These are phyloP conservation scores for Lobophora halterata DNA, from an alignment of 2,888 invertebrate species.

Conservation along the genomic window DNA sequence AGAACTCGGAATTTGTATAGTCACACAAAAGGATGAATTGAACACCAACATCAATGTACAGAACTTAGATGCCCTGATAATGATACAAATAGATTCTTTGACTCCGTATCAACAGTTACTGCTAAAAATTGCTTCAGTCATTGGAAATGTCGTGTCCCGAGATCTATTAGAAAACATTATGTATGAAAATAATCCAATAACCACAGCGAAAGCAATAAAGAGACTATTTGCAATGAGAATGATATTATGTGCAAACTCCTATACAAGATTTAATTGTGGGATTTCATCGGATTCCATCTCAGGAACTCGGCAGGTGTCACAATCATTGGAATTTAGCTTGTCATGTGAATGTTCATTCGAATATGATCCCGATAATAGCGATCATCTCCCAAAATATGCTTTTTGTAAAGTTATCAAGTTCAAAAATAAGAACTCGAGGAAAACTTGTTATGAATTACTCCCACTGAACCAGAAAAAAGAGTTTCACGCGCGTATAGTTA, in stretches of 20 bases:
- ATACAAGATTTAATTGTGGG: slow-evolving; percentile 38
- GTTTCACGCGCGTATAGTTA: slow-evolving; percentile 75
- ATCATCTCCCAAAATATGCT: slow-evolving; percentile 74
- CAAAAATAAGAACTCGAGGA: slow-evolving; percentile 70
- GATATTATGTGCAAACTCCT: slow-evolving; percentile 73
- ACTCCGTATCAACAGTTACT: slow-evolving; percentile 81
- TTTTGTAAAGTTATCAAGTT: slow-evolving; percentile 81
- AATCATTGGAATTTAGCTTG: slow-evolving; percentile 34
- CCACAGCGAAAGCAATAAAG: slow-evolving; percentile 76
- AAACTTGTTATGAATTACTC: slow-evolving; percentile 77
- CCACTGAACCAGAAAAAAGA: slow-evolving; percentile 78
- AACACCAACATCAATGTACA: slow-evolving; percentile 60
- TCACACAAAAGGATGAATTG: slow-evolving; percentile 57
- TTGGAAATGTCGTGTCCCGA: slow-evolving; percentile 78
- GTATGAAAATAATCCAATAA: slow-evolving; percentile 71
- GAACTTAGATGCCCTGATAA: slow-evolving; percentile 70
- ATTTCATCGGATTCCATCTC: slow-evolving; percentile 27
- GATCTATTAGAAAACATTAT: slow-evolving; percentile 76
- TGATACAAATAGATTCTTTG: slow-evolving; percentile 80
- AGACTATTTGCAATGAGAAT: slow-evolving; percentile 78
- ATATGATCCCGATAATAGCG: slow-evolving; percentile 49
- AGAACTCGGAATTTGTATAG: slow-evolving; percentile 56
- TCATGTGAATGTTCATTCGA: slow-evolving; percentile 64
- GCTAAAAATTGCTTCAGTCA: slow-evolving; percentile 80
- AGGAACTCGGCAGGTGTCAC: too few relatives aligned